Base-by-base conservation (phyloP, 2,888 invertebrate species). In the Catocala nupta region DNA sequence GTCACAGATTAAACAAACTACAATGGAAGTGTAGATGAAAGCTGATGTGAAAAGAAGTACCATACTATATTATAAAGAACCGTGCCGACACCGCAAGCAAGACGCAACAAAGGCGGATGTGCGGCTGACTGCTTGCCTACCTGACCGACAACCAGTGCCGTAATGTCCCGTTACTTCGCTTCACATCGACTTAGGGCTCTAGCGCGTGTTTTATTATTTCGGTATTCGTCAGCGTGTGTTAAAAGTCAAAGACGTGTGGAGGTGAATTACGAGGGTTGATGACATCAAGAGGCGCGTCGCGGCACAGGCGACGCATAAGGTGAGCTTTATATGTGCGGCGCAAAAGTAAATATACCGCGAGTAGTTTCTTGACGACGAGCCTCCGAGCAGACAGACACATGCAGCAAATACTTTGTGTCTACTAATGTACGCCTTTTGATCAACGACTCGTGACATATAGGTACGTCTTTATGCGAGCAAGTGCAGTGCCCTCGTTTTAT, bases 401-500 rank as follows among this genome's bases (percentile, higher is more conserved):
- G 45, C 55, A 39, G 57, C 42, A 56, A 47, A 25, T 54, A 44
- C 43, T 36, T 55, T 47, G 50, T 69, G 61, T 68, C 49, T 63
- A 64, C 59, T 51, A 68, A 67, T 72, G 72, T 75, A 73, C 72
- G 77, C 62, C 70, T 83, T 83, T 81, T 81, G 79, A 86, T 87
- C 83, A 81, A 78, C 74, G 79, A 80, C 77, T 82, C 80, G 80
- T 77, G 78, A 77, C 78, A 81, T 84, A 62, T 47, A 59, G 56
- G 54, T 44, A 49, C 8, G 33, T 55, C 48, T 25, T 42, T 10
- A 43, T 34, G 7, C 43, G 42, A 50, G 55, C 83, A 85, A 89
- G 87, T 85, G 81, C 86, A 85, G 70, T 82, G 89, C 81, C 86
- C 88, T 80, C 81, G 75, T 82, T 89, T 80, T 70, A 77, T 70